These are phyloP conservation scores for Troides helena DNA, from an alignment of 2,888 invertebrate genomes.

Conservation along the genomic window DNA sequence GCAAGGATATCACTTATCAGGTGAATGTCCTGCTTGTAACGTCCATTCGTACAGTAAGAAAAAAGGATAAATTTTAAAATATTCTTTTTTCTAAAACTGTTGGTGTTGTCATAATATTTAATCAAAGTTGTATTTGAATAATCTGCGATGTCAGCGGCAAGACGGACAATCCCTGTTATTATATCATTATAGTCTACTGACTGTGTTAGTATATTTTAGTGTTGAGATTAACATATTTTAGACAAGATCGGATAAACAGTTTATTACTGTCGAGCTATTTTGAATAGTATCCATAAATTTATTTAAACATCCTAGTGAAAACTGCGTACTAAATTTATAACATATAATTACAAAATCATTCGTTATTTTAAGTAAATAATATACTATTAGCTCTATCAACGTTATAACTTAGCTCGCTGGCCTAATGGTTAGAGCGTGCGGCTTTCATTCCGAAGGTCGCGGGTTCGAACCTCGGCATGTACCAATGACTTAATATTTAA, in stretches of 20 bases:
- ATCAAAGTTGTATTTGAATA: neutral
- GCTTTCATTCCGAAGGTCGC: too few relatives aligned
- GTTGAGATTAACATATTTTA: constrained; percentile 18
- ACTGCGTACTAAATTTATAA: neutral
- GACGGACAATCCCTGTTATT: neutral
- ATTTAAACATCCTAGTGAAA: neutral
- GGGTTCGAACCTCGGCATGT: too few relatives aligned
- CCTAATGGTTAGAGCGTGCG: too few relatives aligned
- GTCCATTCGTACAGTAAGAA: neutral
- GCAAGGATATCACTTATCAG: too few relatives aligned
- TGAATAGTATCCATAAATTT: neutral
- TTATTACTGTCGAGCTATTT: constrained; percentile 17
- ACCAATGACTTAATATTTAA: too few relatives aligned
- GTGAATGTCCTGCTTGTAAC: neutral
- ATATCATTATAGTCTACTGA: constrained; percentile 1
- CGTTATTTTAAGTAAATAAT: too few relatives aligned
- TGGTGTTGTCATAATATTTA: neutral
- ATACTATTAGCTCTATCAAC: too few relatives aligned
- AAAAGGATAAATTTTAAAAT: neutral
- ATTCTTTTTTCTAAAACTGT: neutral
- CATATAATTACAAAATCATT: too few relatives aligned
- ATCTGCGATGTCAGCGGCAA: neutral
- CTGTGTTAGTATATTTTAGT: constrained; percentile 17
- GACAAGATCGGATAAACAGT: constrained; percentile 26
- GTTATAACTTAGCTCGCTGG: too few relatives aligned